Evolutionary conservation across 2,797 vertebrate species (phyloP), one percentile per base, ranked within the genome.

Genomic region (Meda fulgida): DNA sequence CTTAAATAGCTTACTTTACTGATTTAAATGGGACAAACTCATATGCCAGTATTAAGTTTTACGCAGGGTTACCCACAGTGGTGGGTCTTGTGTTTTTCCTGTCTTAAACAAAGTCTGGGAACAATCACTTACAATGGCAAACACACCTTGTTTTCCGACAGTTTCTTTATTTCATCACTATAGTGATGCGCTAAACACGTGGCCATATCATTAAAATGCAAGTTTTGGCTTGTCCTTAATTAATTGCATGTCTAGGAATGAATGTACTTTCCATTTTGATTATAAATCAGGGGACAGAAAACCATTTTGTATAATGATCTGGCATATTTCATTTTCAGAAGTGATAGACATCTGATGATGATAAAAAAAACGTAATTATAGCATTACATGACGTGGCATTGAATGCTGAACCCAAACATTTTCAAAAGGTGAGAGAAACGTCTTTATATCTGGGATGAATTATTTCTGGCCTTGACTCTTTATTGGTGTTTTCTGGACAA

Each of bases 401-500:
- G 31, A 38, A 83, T 51, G 8, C 43, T 53, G 16, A 48, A 66
- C 43, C 10, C 46, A 53, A 48, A 48, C 16, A 63, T n/a, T 4
- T 18, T 63, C 16, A 36, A 29, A 31, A 29, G 9, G 40, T 36
- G 5, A 65, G 9, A 5, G 36, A 66, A 60, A 48, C 60, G 60
- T 18, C 70, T 72, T 80, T 23, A 86, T 84, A 58, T 85, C 84
- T 78, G 29, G 72, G 75, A 89, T 85, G 70, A 72, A 46, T 78
- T 48, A 4, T 48, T 86, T 43, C 65, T 53, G 70, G 65, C 19
- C 71, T 38, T 58, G 34, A 71, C 84, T 85, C 84, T 84, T 82
- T 84, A 84, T 89, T 88, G 81, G 86, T 79, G 63, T 92, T 95
- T 96, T 93, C 93, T 93, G 89, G 85, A 88, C 85, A 89, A 72